phyloP scores from a whole-genome alignment of 2,888 invertebrate species.

The Eumacrocentrus americanus region DNA sequence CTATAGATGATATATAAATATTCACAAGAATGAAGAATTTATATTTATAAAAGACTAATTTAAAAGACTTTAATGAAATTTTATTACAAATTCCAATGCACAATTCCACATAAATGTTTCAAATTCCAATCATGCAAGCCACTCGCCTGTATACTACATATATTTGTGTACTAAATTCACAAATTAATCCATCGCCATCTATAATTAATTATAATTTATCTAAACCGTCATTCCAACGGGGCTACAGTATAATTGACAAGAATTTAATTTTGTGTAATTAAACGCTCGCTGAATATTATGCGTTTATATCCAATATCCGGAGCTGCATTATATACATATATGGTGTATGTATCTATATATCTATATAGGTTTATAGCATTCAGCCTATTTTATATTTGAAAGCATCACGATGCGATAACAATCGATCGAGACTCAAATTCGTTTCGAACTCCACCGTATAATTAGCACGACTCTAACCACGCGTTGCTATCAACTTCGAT shows the following conservation, averaged over 20 bases:
- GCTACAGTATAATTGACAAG: not conserved
- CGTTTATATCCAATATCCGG: no score
- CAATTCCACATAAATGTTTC: not conserved
- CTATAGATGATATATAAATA: no score
- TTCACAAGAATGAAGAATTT: no score
- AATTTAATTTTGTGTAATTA: not conserved
- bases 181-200: not conserved
- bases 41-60: no score
- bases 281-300: no score
- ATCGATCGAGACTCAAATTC: constrained; percentile 25
- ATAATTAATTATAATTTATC: not conserved
- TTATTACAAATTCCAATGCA: not conserved
- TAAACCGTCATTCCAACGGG: not conserved
- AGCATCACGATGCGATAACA: constrained; percentile 9
- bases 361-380: no score
- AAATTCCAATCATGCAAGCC: not conserved
- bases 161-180: not conserved
- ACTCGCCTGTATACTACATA: not conserved
- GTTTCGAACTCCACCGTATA: constrained; percentile 28
- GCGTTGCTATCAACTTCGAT: constrained; percentile 23
- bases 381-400: no score
- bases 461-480: constrained; percentile 32
- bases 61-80: no score
- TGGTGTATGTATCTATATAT: not conserved
- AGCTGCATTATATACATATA: no score